Percentiles rank a stretch among this genome's conserved stretches.
Evolutionary conservation across 2,113 vertebrate species (phyloP).

Genomic region (Thamnaconus septentrionalis): DNA sequence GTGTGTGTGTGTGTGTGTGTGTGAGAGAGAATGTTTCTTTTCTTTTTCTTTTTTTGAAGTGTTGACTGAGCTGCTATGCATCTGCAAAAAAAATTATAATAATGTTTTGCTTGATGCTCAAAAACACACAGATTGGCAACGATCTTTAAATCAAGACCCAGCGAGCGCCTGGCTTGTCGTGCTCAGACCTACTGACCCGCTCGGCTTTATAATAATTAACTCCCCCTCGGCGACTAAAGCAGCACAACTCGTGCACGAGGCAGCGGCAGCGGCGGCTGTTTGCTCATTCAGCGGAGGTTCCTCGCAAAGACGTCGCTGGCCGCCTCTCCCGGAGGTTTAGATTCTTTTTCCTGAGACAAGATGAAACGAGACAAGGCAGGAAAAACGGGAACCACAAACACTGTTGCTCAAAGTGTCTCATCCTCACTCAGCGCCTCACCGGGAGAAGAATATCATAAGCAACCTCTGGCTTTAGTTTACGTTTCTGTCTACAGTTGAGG

Average conservation of each 20-base stretch:
- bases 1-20: conserved; percentile 14
- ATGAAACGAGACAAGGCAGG: background rate
- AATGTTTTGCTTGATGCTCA: conserved; percentile 36
- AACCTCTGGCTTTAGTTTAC: too few species aligned
- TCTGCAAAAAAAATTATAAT: conserved; percentile 24
- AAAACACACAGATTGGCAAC: conserved; percentile 8
- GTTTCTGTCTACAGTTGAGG: too few species aligned
- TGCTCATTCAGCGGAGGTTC: background rate
- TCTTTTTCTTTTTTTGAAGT: too few species aligned
- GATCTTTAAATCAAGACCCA: conserved; percentile 21
- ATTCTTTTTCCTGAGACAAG: background rate
- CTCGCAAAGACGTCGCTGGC: background rate
- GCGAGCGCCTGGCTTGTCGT: conserved; percentile 10
- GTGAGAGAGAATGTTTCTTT: conserved; percentile 2
- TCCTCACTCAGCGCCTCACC: too few species aligned
- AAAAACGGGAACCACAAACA: conserved; percentile 1
- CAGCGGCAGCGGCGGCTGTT: background rate
- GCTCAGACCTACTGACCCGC: conserved; percentile 31
- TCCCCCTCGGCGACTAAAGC: background rate
- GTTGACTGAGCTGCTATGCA: background rate
- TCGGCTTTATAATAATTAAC: conserved; percentile 30
- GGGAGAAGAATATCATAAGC: too few species aligned
- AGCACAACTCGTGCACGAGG: background rate
- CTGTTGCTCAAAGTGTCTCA: background rate
- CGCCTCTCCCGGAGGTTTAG: background rate